phyloP scores from a whole-genome alignment of 1,140 invertebrate species.

The Drosophila lacteicornis region DNA sequence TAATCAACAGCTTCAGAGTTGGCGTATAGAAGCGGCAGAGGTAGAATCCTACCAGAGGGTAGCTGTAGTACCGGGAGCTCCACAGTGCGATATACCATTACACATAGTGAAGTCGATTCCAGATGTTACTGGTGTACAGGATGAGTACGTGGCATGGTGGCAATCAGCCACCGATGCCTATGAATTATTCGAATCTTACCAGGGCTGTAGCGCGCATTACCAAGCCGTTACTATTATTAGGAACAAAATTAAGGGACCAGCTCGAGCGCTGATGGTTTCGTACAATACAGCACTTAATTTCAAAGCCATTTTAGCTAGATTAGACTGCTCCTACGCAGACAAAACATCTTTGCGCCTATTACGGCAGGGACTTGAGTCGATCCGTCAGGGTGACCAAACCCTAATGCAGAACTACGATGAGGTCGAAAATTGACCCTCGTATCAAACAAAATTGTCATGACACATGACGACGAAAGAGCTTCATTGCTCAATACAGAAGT shows the following conservation, averaged over 20 bases:
- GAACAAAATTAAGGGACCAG: conserved; percentile 33
- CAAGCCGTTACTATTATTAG: conserved; percentile 28
- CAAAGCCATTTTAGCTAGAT: background rate
- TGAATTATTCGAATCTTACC: conserved; percentile 9
- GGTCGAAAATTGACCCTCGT: background rate
- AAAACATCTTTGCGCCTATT: conserved; percentile 18
- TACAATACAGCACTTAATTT: conserved; percentile 16
- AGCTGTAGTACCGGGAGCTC: background rate
- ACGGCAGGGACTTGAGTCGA: conserved; percentile 9
- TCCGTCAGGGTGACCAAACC: conserved; percentile 14
- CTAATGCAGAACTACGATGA: conserved; percentile 29
- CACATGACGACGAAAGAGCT: background rate
- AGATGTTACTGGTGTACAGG: conserved; percentile 19
- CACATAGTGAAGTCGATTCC: conserved; percentile 18
- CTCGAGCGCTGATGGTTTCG: conserved; percentile 18
- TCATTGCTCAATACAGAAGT: conserved; percentile 8
- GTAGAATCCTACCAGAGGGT: conserved; percentile 2
- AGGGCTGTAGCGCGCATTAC: conserved; percentile 17
- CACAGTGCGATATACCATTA: background rate
- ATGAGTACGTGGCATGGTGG: conserved; percentile 28
- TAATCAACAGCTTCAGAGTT: conserved; percentile 5
- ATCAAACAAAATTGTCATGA: background rate
- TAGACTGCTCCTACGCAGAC: background rate
- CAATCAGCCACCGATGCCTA: conserved; percentile 27
- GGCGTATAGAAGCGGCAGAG: conserved; percentile 10